Conservation (phyloP, 1,140 invertebrate genomes). For the Charaxes varanes region DNA sequence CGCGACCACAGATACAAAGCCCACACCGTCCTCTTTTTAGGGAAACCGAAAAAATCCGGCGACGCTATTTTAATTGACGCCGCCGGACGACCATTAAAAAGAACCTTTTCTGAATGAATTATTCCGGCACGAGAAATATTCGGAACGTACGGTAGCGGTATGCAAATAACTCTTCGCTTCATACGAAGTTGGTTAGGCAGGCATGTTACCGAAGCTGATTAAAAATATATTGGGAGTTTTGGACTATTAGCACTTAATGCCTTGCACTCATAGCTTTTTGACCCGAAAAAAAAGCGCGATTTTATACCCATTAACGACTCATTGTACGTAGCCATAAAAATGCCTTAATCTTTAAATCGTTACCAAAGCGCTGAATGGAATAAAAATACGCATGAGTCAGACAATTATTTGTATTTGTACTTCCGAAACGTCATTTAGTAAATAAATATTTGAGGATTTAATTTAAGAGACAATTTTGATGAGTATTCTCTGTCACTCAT, state of each 20-base stretch:
- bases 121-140: constrained; percentile 48
- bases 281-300: too few species aligned
- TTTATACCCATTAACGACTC: too few species aligned
- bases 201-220: constrained; percentile 7
- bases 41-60: constrained; percentile 37
- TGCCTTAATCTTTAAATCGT: too few species aligned
- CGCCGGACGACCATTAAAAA: constrained; percentile 41
- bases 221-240: constrained; percentile 6
- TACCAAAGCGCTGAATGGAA: too few species aligned
- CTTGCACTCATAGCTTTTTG: too few species aligned
- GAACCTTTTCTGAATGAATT: constrained; percentile 47
- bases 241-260: too few species aligned
- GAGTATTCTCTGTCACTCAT: too few species aligned
- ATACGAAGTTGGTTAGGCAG: constrained; percentile 10
- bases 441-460: background rate
- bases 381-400: too few species aligned
- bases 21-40: constrained; percentile 38
- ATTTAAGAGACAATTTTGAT: background rate
- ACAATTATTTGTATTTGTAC: too few species aligned
- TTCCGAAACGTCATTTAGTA: too few species aligned
- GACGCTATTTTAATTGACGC: constrained; percentile 67
- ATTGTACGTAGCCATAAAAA: too few species aligned
- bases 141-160: constrained; percentile 35
- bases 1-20: constrained; percentile 57
- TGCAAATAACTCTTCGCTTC: constrained; percentile 45